These are phyloP conservation scores for Lemur catta DNA, from an alignment of 2,797 vertebrate species.

Conservation along the genomic window DNA sequence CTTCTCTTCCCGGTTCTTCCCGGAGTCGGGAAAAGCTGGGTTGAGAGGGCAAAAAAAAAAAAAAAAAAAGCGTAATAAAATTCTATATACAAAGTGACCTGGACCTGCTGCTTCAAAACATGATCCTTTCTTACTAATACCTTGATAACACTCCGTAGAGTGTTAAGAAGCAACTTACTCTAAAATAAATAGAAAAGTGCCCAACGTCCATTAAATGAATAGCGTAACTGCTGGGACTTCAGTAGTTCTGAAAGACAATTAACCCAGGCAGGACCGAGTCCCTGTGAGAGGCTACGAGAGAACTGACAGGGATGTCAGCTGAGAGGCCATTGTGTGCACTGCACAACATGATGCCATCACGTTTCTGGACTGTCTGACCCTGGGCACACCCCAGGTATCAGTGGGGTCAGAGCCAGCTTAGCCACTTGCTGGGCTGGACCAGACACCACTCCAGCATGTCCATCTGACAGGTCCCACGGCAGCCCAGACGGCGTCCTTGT, in stretches of 20 bases:
- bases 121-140: neutral
- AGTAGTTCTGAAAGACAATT: neutral
- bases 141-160: neutral
- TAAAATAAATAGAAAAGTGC: slow-evolving; percentile 12
- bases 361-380: slow-evolving; percentile 93
- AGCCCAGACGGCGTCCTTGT: slow-evolving; percentile 96
- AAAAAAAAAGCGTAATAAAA: slow-evolving; percentile 2
- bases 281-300: neutral
- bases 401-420: slow-evolving; percentile 93
- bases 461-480: slow-evolving; percentile 95
- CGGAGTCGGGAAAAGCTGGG: no score
- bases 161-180: neutral
- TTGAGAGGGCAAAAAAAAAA: no score
- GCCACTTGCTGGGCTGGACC: slow-evolving; percentile 94
- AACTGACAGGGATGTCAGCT: slow-evolving; percentile 74
- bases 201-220: neutral
- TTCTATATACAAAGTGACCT: slow-evolving; percentile 46
- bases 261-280: neutral
- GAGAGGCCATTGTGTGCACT: slow-evolving; percentile 93
- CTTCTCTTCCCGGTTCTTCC: no score
- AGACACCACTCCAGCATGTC: slow-evolving; percentile 94
- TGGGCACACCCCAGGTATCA: slow-evolving; percentile 94
- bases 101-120: neutral
- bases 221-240: neutral
- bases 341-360: slow-evolving; percentile 90